Evolutionary conservation across 2,888 invertebrate species (phyloP), one percentile per base, ranked within the genome.

Genomic region (Caenorhabditis virilis): DNA sequence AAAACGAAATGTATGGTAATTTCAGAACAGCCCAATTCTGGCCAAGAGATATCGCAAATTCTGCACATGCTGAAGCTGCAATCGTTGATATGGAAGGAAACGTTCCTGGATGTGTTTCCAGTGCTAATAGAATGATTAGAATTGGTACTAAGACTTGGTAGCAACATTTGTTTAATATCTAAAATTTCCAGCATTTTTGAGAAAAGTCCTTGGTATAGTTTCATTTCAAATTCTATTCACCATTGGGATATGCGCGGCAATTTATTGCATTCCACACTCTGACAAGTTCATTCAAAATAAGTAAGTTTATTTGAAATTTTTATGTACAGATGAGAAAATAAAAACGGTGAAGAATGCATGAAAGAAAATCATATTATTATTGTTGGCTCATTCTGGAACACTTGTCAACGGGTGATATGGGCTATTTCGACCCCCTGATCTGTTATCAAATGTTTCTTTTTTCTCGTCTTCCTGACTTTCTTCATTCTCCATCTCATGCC

Each of bases 131-230:
- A 22, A 58, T 59, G 55, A 64, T 64, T 11, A 23, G 64, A 46
- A 58, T 64, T 20, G 64, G 64, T 64, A 18, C 35, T 53, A 39
- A n/a, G n/a, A n/a, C n/a, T n/a, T n/a, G n/a, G n/a, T n/a, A n/a
- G n/a, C n/a, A n/a, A n/a, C 7, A 20, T 4, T 20, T 39, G 6
- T n/a, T 22, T 18, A 39, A 39, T 15, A 39, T 4, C 20, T 4
- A 39, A 20, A n/a, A 20, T 48, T 82, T 78, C 15, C 80, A 88
- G 88, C 87, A 1, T 93, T 93, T 78, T 87, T 93, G 55, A 88
- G 92, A 25, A 93, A 93, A 84, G 92, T 93, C 1, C 92, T 92
- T 84, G 91, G 91, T 0, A 87, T 93, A 38, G 87, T 93, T 27
- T 88, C 88, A 6, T 86, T 90, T 47, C 92, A 93, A 84, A 86